Evolutionary conservation across 2,113 vertebrate species (phyloP).

Genomic region (Boulengeromyrus knoepffleri): DNA sequence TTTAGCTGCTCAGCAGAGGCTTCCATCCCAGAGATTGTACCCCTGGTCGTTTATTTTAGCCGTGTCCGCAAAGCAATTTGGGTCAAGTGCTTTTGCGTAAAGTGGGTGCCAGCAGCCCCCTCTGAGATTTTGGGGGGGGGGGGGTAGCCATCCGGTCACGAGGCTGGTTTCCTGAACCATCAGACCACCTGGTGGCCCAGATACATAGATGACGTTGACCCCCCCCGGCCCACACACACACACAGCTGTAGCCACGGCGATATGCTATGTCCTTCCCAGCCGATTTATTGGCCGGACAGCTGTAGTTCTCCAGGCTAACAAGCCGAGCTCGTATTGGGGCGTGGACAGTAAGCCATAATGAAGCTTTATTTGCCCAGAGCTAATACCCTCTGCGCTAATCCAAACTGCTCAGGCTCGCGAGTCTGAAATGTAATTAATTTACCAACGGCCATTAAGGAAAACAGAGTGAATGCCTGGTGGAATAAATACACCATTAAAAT

Average conservation of each 20-base stretch:
- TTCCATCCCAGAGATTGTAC: neutral
- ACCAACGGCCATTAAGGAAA: neutral
- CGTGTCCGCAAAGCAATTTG: neutral
- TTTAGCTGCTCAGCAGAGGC: neutral
- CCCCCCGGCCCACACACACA: neutral
- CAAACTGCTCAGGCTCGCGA: neutral
- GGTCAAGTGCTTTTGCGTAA: neutral
- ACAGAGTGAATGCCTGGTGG: neutral
- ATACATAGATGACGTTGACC: neutral
- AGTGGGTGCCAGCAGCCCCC: neutral
- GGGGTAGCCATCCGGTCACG: neutral
- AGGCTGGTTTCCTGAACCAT: neutral
- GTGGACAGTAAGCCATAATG: neutral
- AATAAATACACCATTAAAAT: neutral
- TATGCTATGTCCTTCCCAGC: neutral
- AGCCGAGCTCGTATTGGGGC: neutral
- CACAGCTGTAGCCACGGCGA: neutral
- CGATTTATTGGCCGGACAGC: neutral
- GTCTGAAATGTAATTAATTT: slow-evolving; percentile 1
- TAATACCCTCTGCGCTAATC: neutral
- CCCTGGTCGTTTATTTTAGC: neutral
- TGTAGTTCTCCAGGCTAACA: neutral
- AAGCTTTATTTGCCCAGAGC: neutral
- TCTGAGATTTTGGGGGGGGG: neutral
- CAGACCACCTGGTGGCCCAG: neutral